Percentiles rank a stretch among this genome's conserved stretches.
Conservation (phyloP, 2,797 vertebrate species). For the Gallinago solitaria region DNA sequence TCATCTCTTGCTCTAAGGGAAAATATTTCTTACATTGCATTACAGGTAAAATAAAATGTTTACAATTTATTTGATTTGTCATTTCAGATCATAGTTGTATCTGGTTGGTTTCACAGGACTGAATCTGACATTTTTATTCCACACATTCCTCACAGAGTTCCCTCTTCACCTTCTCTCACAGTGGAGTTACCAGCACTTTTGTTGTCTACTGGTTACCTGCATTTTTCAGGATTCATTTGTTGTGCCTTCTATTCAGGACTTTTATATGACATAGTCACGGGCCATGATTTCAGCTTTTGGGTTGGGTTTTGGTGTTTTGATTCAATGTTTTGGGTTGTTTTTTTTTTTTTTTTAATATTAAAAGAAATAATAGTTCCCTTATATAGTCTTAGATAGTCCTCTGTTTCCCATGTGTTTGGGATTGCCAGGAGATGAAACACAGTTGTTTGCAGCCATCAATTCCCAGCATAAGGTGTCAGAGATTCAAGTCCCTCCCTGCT, state of each 20-base stretch:
- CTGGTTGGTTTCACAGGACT: not conserved
- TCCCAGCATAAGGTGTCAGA: not conserved
- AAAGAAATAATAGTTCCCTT: not conserved
- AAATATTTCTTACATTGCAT: not conserved
- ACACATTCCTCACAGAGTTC: not conserved
- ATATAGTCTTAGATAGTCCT: not conserved
- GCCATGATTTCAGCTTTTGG: not conserved
- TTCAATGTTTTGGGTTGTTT: no score
- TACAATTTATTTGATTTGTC: not conserved
- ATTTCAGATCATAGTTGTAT: not conserved
- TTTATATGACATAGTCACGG: not conserved
- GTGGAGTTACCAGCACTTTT: not conserved
- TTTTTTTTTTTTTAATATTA: not conserved
- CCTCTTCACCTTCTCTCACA: not conserved
- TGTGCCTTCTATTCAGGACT: not conserved
- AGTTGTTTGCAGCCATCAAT: not conserved
- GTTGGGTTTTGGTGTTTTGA: not conserved
- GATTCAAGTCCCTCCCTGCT: not conserved
- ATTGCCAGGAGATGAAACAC: not conserved
- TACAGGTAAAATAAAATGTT: not conserved
- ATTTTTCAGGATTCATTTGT: not conserved
- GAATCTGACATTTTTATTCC: not conserved
- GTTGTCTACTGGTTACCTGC: not conserved
- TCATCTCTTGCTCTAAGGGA: not conserved
- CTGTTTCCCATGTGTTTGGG: rapidly evolving